phyloP scores from a whole-genome alignment of 2,888 invertebrate species.

The Amphipyra berbera region DNA sequence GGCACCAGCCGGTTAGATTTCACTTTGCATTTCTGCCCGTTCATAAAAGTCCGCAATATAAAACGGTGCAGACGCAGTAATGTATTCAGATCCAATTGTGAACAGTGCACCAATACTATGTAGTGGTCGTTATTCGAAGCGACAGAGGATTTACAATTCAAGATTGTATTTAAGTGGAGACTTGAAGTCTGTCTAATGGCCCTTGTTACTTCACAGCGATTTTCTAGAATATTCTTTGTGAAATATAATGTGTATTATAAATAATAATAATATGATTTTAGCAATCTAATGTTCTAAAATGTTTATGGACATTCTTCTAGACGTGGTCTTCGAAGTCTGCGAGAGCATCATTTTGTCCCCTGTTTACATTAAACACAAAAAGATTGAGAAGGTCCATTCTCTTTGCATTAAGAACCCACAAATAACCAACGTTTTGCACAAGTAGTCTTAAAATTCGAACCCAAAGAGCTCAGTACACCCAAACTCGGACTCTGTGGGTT shows the following conservation, averaged over 20 bases:
- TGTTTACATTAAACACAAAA: conserved; percentile 6
- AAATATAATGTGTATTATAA: conserved; percentile 28
- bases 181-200: conserved; percentile 55
- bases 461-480: too few relatives aligned
- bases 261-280: conserved; percentile 20
- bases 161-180: conserved; percentile 60
- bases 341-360: background rate
- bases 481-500: too few relatives aligned
- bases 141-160: conserved; percentile 62
- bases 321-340: background rate
- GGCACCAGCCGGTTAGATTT: conserved; percentile 58
- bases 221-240: conserved; percentile 31
- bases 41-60: conserved; percentile 63
- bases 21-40: conserved; percentile 62
- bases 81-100: conserved; percentile 73
- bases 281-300: conserved; percentile 15
- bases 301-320: conserved; percentile 5
- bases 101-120: conserved; percentile 60
- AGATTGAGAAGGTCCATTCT: background rate
- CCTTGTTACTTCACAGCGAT: conserved; percentile 38
- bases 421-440: too few relatives aligned
- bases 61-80: conserved; percentile 66
- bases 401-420: background rate
- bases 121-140: conserved; percentile 58
- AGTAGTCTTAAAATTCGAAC: too few relatives aligned